Conservation (phyloP, 2,797 vertebrate species). For the Nyctalus aviator region DNA sequence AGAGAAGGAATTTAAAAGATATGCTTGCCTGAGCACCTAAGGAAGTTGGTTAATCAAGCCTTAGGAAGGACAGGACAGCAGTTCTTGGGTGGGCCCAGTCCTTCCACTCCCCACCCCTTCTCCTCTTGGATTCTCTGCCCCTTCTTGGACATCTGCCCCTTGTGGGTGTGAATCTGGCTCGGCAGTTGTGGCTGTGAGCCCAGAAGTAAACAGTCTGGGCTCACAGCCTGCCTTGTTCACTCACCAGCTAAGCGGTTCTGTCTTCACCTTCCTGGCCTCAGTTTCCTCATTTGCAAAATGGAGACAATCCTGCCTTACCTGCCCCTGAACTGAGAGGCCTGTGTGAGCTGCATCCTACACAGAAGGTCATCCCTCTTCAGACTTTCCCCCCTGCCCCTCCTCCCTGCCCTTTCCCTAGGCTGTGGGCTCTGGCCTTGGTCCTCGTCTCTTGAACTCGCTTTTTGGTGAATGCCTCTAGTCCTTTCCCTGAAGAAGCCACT, state of each 20-base stretch:
- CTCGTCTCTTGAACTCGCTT: not conserved
- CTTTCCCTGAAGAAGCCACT: not conserved
- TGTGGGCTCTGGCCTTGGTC: not conserved
- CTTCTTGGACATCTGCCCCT: not conserved
- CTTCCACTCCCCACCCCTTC: not conserved
- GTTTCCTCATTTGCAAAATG: not conserved
- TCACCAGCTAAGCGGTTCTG: conserved; percentile 25
- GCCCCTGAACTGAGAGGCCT: not conserved
- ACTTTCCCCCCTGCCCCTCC: not conserved
- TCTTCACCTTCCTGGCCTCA: not conserved
- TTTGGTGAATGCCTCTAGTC: not conserved
- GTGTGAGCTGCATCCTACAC: not conserved
- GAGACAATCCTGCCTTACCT: not conserved
- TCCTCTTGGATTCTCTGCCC: not conserved
- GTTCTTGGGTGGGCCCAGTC: too few species aligned
- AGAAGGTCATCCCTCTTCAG: not conserved
- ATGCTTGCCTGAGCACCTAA: not conserved
- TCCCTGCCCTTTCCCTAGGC: not conserved
- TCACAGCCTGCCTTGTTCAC: not conserved
- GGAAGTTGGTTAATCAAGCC: not conserved
- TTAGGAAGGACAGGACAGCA: not conserved
- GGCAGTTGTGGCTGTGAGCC: not conserved
- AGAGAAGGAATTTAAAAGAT: not conserved
- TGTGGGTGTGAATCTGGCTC: not conserved
- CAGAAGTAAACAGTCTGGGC: not conserved